Percentiles rank a stretch among this genome's conserved stretches.
phyloP scores from a whole-genome alignment of 2,888 invertebrate genomes.

The Apamea epomidion region DNA sequence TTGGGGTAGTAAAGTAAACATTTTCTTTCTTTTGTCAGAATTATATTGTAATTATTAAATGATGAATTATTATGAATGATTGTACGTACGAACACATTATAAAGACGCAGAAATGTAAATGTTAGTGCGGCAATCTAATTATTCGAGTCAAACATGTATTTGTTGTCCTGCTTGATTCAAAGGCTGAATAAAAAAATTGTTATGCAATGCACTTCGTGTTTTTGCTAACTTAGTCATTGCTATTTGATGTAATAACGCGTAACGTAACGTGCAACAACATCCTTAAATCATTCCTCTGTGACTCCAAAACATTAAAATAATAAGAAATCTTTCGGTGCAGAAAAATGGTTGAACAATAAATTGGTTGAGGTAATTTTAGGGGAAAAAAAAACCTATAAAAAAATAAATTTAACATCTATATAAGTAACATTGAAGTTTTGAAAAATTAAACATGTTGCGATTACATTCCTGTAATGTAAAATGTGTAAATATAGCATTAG shows the following conservation, averaged over 20 bases:
- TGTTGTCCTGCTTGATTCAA: conserved; percentile 46
- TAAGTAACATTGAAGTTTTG: conserved; percentile 25
- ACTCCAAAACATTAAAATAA: conserved; percentile 9
- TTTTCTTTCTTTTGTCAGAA: conserved; percentile 2
- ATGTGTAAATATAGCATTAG: conserved; percentile 86
- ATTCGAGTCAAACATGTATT: conserved; percentile 29
- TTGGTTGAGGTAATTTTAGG: conserved; percentile 43
- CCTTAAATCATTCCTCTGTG: conserved; percentile 51
- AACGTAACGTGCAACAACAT: conserved; percentile 27
- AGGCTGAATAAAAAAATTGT: conserved; percentile 48
- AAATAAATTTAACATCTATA: not conserved
- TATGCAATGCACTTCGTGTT: conserved; percentile 40
- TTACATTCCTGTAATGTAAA: conserved; percentile 86
- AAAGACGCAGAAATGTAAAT: not conserved
- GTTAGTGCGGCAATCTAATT: conserved; percentile 13
- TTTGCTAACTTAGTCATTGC: conserved; percentile 43
- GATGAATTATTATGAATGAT: not conserved
- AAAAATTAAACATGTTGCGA: conserved; percentile 60
- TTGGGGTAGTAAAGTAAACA: not conserved
- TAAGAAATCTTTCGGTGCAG: conserved; percentile 11
- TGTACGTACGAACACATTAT: conserved; percentile 8
- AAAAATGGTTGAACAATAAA: conserved; percentile 22
- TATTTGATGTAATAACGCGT: conserved; percentile 31
- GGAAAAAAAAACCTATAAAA: not conserved
- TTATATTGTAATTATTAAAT: not conserved